A percentile compares a stretch with the other conserved stretches of the same genome.
Conservation (phyloP, 2,888 invertebrate genomes). For the Yponomeuta plumbellus region DNA sequence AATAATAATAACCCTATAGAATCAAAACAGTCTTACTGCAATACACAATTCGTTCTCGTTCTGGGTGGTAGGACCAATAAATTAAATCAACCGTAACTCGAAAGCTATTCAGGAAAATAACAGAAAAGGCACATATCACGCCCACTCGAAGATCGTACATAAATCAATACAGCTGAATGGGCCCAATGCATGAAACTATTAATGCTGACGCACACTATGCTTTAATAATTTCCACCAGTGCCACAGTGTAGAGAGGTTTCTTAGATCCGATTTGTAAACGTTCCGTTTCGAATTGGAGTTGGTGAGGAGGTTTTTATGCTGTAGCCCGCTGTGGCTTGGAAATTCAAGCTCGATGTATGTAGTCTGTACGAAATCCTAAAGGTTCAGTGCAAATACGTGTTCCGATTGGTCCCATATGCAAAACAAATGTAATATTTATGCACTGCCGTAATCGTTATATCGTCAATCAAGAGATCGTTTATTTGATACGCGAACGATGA, state of each 20-base stretch:
- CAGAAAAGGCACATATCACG: slow-evolving; percentile 44
- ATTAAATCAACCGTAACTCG: slow-evolving; percentile 13
- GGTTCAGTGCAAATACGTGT: slow-evolving; percentile 41
- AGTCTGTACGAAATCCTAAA: slow-evolving; percentile 27
- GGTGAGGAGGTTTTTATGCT: slow-evolving; percentile 23
- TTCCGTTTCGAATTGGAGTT: no score
- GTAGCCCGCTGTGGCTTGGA: slow-evolving; percentile 17
- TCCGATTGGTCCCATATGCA: slow-evolving; percentile 43
- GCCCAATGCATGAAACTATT: slow-evolving; percentile 49
- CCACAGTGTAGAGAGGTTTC: background rate
- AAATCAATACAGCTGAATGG: slow-evolving; percentile 58
- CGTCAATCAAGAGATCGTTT: slow-evolving; percentile 54
- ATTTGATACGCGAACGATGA: slow-evolving; percentile 36
- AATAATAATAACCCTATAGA: no score
- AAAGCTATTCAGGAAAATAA: slow-evolving; percentile 32
- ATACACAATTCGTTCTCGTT: background rate
- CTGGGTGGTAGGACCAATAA: slow-evolving; percentile 13
- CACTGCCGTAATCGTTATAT: slow-evolving; percentile 51
- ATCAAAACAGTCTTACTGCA: no score
- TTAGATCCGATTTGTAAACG: background rate
- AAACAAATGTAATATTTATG: slow-evolving; percentile 62
- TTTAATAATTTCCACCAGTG: background rate
- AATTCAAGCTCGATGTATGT: slow-evolving; percentile 18
- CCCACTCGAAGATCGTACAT: slow-evolving; percentile 47
- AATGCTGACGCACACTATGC: slow-evolving; percentile 30